These are phyloP conservation scores for Drosophila sechellia DNA, from an alignment of 1,140 invertebrate species.

Conservation along the genomic window DNA sequence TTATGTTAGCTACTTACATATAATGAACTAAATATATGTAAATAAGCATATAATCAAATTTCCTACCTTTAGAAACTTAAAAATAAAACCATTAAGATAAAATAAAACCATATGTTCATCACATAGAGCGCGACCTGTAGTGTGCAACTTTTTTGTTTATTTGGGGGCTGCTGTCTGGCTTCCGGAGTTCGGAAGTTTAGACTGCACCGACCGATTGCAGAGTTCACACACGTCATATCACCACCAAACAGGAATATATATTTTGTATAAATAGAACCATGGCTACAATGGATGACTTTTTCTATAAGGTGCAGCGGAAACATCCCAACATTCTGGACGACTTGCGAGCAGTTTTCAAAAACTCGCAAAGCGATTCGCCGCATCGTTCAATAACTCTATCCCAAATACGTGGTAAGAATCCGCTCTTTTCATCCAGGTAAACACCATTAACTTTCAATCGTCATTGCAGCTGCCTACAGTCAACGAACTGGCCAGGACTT, in stretches of 20 bases:
- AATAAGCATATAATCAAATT: too few species aligned
- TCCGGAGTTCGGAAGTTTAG: constrained; percentile 27
- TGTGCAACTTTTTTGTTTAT: constrained; percentile 23
- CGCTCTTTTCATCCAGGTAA: not conserved
- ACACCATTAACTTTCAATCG: not conserved
- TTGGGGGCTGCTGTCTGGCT: not conserved
- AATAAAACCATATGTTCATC: too few species aligned
- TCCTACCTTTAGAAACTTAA: too few species aligned
- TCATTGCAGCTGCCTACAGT: constrained; percentile 43
- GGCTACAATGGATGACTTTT: constrained; percentile 48
- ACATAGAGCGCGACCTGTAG: not conserved
- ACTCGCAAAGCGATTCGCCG: constrained; percentile 32
- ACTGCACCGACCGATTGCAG: constrained; percentile 21
- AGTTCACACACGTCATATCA: constrained; percentile 11
- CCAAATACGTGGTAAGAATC: constrained; percentile 63
- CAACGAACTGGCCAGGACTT: constrained; percentile 44
- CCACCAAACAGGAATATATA: not conserved
- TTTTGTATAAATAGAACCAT: constrained; percentile 12
- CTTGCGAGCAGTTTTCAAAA: constrained; percentile 31
- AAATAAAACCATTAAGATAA: too few species aligned
- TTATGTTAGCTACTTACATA: too few species aligned
- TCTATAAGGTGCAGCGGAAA: constrained; percentile 42
- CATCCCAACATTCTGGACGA: constrained; percentile 41
- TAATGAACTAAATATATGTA: too few species aligned
- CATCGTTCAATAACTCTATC: constrained; percentile 46